Percentiles rank a stretch among this genome's conserved stretches.
These are phyloP conservation scores for Drepanosiphum platanoidis DNA, from an alignment of 2,888 invertebrate species.

Conservation along the genomic window DNA sequence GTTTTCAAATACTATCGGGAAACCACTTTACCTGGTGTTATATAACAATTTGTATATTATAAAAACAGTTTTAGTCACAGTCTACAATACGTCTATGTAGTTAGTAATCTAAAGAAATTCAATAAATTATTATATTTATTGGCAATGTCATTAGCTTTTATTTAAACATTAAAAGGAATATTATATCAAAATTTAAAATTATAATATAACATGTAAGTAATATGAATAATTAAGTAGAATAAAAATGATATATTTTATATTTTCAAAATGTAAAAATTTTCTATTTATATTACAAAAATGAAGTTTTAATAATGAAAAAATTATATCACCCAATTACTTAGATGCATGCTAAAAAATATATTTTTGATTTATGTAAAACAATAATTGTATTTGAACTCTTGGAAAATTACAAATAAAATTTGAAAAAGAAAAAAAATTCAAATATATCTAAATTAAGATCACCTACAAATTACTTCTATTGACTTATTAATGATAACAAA, in stretches of 20 bases:
- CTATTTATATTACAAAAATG: slow-evolving; percentile 21
- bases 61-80: too few species aligned
- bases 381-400: slow-evolving; percentile 42
- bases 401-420: background rate
- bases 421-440: background rate
- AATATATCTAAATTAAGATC: slow-evolving; percentile 15
- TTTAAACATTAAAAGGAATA: background rate
- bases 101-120: background rate
- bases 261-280: background rate
- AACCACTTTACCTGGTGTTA: too few species aligned
- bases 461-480: slow-evolving; percentile 15
- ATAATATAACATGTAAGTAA: background rate
- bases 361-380: slow-evolving; percentile 46
- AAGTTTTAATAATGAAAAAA: slow-evolving; percentile 3
- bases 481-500: slow-evolving; percentile 33
- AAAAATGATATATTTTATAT: background rate
- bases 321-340: background rate
- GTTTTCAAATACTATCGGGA: too few species aligned
- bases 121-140: slow-evolving; percentile 10
- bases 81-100: background rate
- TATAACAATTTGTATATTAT: too few species aligned
- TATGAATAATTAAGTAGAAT: slow-evolving; percentile 3
- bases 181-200: background rate
- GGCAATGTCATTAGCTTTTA: slow-evolving; percentile 46
- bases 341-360: slow-evolving; percentile 26